Percentiles rank a stretch among this genome's conserved stretches.
phyloP scores from a whole-genome alignment of 2,113 vertebrate species.

The Paramisgurnus dabryanus region DNA sequence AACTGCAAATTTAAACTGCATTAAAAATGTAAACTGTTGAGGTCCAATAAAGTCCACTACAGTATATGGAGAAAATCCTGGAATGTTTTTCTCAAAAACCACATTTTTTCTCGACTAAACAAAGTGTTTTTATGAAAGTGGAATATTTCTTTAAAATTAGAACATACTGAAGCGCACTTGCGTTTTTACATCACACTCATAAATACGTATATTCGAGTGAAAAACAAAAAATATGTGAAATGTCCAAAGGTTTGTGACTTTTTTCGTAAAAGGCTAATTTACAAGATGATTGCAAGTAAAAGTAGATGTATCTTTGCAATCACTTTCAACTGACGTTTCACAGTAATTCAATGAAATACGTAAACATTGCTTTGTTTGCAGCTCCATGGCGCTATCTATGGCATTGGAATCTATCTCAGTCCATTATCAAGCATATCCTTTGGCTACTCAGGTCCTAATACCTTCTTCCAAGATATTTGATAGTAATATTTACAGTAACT shows the following conservation, averaged over 20 bases:
- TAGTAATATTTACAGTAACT: neutral
- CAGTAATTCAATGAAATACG: neutral
- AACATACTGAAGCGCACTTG: neutral
- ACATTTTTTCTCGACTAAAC: no score
- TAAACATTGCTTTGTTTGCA: constrained; percentile 56
- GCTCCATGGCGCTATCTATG: constrained; percentile 92
- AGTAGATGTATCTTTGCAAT: no score
- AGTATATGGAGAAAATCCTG: no score
- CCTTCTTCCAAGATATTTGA: neutral
- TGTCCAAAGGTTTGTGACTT: neutral
- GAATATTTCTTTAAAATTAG: neutral
- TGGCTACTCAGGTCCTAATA: constrained; percentile 86
- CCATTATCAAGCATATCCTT: constrained; percentile 94
- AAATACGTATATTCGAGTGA: neutral
- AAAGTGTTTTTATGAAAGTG: no score
- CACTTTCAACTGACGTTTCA: no score
- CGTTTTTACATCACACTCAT: neutral
- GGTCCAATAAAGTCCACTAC: no score
- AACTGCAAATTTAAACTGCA: no score
- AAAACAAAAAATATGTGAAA: neutral
- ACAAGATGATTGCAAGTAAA: no score
- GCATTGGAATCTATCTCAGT: constrained; percentile 91
- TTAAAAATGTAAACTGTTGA: no score
- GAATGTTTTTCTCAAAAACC: no score
- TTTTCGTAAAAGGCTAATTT: no score